phyloP scores from a whole-genome alignment of 2,113 vertebrate genomes.

The Nicator chloris region DNA sequence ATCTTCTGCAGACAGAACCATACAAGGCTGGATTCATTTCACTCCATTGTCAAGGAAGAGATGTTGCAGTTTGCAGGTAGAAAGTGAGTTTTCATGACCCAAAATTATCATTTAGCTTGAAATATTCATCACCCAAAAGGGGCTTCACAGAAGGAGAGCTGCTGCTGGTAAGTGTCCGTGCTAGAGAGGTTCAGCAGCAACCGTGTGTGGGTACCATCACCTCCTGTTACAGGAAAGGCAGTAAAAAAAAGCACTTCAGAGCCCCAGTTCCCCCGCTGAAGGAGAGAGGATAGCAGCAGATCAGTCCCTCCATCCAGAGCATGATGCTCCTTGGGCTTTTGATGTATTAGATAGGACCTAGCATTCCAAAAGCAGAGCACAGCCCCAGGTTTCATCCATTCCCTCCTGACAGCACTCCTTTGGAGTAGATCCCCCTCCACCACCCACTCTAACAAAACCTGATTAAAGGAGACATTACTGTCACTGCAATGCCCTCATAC shows the following conservation, averaged over 20 bases:
- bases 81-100: not conserved
- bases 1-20: not conserved
- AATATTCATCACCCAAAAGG: not conserved
- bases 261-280: not conserved
- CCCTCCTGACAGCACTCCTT: not conserved
- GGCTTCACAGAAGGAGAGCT: not conserved
- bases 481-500: not conserved
- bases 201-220: not conserved
- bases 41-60: not conserved
- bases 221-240: not conserved
- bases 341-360: not conserved
- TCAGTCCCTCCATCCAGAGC: not conserved
- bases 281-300: not conserved
- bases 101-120: not conserved
- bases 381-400: not conserved
- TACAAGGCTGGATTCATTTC: not conserved
- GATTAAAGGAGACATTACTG: not conserved
- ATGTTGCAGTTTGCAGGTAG: not conserved
- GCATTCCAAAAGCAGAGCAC: not conserved
- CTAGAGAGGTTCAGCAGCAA: not conserved
- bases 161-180: rapidly evolving
- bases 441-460: not conserved
- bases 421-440: not conserved
- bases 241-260: not conserved
- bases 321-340: not conserved